Percentiles rank a stretch among this genome's conserved stretches.
These are phyloP conservation scores for Glyptemys insculpta DNA, from an alignment of 2,797 vertebrate species.

Conservation along the genomic window DNA sequence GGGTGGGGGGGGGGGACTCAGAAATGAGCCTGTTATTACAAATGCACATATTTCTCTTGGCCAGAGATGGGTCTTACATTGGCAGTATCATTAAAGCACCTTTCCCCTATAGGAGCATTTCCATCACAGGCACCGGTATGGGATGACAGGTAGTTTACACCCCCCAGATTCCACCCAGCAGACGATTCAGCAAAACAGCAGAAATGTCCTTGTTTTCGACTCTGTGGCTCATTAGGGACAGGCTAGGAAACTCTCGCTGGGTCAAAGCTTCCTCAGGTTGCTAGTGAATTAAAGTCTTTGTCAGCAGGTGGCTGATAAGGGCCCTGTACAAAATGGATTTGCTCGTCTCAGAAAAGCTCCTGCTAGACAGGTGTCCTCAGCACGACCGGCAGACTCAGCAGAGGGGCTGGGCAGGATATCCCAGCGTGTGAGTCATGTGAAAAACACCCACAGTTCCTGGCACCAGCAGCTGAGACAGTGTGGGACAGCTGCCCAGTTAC, in stretches of 20 bases:
- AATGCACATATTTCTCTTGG: background rate
- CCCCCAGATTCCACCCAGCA: background rate
- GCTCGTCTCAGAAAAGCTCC: background rate
- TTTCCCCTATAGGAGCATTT: background rate
- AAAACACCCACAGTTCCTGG: background rate
- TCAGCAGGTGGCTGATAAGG: background rate
- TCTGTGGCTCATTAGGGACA: background rate
- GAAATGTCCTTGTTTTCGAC: background rate
- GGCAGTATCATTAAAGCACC: background rate
- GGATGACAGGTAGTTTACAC: background rate
- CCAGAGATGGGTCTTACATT: background rate
- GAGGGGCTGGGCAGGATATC: background rate
- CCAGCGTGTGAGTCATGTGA: background rate
- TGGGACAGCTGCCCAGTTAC: background rate
- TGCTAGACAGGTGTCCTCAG: background rate
- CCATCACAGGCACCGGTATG: background rate
- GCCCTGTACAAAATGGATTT: background rate
- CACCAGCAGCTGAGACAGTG: rapidly evolving
- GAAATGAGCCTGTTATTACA: background rate
- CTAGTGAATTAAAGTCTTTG: background rate
- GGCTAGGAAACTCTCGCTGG: background rate
- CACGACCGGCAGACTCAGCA: background rate
- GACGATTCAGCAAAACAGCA: background rate
- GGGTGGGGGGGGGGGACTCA: background rate
- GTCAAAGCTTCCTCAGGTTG: background rate